Base-by-base conservation (phyloP, 2,797 vertebrate species). In the Anisognathus igniventris region DNA sequence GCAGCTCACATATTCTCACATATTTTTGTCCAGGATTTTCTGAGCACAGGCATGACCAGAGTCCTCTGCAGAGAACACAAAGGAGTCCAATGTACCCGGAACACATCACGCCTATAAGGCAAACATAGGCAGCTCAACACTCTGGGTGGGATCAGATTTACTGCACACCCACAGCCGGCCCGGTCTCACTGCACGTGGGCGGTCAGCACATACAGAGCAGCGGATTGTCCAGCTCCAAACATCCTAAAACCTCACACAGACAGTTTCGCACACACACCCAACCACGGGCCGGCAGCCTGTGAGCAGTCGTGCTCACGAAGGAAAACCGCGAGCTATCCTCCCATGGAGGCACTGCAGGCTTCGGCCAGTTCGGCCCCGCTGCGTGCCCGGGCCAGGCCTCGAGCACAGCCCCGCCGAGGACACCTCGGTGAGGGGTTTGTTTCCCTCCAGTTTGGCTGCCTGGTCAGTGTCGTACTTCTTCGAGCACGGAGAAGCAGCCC, bases 281-380 rank as follows among this genome's bases (percentile, higher is more conserved):
- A 12, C n/a, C 28, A 28, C 2, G 4, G 24, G 44, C 2, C 0
- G 3, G 9, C 30, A 27, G 24, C 14, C 8, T 5, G 6, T 0
- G 4, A 45, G 7, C 44, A 60, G 6, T 0, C 2, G 3, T 6
- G 68, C 15, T 65, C 54, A 10, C 0, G 18, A 33, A 14, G 27
- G 24, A 45, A 22, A 44, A 9, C 12, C 4, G 2, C 0, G 9
- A 28, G 5, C 11, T 2, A 4, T 5, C 16, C 30, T 25, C 19
- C 2, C 13, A 6, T 0, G 1, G 10, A 64, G 6, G 9, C 15
- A 65, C 0, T 0, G 2, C 39, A 15, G 22, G 12, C 39, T 45
- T 10, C 70, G 3, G 30, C 25, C 56, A 30, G 3, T 14, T 27
- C 61, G 20, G 17, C 24, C 42, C 19, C 16, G 17, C 25, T 6